Conservation (phyloP, 2,888 invertebrate species). For the Psococerastis gibbosa region DNA sequence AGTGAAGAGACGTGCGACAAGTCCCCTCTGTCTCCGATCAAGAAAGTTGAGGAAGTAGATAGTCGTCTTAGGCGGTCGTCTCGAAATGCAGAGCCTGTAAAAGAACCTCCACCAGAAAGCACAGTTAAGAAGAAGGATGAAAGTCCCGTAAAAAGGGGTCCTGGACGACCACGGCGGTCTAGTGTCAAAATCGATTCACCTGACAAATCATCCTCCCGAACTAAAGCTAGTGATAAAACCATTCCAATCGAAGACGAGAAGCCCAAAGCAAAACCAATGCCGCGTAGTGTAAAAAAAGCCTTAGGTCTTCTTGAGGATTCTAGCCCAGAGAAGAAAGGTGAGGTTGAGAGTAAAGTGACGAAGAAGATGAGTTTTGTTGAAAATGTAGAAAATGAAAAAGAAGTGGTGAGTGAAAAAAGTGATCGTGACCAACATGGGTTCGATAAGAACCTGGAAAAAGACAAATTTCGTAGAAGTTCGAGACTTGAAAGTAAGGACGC, state of each 20-base stretch:
- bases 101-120: constrained; percentile 12
- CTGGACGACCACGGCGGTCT: constrained; percentile 5
- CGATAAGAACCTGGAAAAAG: constrained; percentile 9
- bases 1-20: constrained; percentile 15
- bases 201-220: neutral
- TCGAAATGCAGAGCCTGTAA: constrained; percentile 16
- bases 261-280: constrained; percentile 31
- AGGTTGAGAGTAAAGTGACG: constrained; percentile 13
- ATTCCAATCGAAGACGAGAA: constrained; percentile 15
- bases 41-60: constrained; percentile 16
- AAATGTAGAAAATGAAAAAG: constrained; percentile 2
- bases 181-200: constrained; percentile 4
- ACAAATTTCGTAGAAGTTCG: constrained; percentile 9
- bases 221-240: constrained; percentile 10
- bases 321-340: constrained; percentile 17
- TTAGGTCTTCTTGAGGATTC: constrained; percentile 17
- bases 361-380: constrained; percentile 5
- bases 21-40: constrained; percentile 19
- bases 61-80: neutral
- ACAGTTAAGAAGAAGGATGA: constrained; percentile 9
- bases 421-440: neutral
- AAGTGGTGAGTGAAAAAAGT: constrained; percentile 8
- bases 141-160: constrained; percentile 12
- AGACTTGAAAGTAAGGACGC: neutral
- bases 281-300: constrained; percentile 24